Base-by-base conservation (phyloP, 92 coral and sea anemone species). In the Micromussa lordhowensis region DNA sequence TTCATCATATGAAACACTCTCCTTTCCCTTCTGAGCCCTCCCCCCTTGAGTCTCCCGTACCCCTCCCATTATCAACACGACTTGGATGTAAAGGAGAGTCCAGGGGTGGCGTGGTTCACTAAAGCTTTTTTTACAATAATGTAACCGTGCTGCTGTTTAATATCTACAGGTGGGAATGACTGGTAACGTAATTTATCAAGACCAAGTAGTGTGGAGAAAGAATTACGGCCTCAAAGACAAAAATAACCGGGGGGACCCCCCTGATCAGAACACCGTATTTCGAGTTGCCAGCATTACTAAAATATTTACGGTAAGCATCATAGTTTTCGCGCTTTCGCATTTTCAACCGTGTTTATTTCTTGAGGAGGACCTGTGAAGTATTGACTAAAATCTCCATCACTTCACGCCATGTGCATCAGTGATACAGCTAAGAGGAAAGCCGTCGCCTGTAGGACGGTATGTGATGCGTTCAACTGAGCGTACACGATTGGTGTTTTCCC, bases 231-330 rank as follows among this genome's bases (percentile, higher is more conserved):
- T 86, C 28, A 89, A 89, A 79, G 94, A 94, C 84, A 92, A 93
- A 74, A 92, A 89, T 57, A 85, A 90, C 34, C 75, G 83, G 17
- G 57, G 84, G 21, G 80, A 58, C 68, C 53, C 93, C 75, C 98
- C 98, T 9, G 85, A 95, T 77, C 90, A 95, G 28, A 92, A 97
- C 72, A 97, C 98, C 18, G 94, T 93, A 17, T 97, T 95, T 78
- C 94, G 99, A 78, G 94, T 96, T 26, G 99, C 98, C 70, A 97
- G 99, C 86, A 92, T 97, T 74, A 94, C 94, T 77, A 97, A 97
- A 83, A 84, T 95, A 55, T 91, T 95, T 71, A 97, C 96, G 87
- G 99, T 97, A 87, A 58, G 94, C 75, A 3, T 11, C 26, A 5
- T 81, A 15, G 12, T 1, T 24, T 40, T 68, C 38, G 19, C 34